These are phyloP conservation scores for Corticium candelabrum DNA, from an alignment of 37 sponge, comb jelly and placozoan genomes.

Conservation along the genomic window DNA sequence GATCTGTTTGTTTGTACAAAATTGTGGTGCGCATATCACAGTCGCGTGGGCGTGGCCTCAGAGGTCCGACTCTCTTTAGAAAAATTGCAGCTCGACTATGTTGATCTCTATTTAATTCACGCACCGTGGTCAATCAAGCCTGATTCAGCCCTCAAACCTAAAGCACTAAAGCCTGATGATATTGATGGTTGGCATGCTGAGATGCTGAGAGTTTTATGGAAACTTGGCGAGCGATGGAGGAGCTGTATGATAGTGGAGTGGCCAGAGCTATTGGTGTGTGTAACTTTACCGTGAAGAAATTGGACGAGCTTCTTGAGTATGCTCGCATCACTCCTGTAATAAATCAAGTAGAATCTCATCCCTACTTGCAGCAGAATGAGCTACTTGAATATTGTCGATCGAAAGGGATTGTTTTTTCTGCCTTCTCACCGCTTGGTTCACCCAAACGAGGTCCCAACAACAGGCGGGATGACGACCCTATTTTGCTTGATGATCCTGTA, in stretches of 20 bases:
- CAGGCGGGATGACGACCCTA: not conserved
- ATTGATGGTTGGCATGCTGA: not conserved
- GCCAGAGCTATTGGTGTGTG: not conserved
- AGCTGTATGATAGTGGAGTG: not conserved
- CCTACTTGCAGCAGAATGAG: conserved; percentile 2
- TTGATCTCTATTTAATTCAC: not conserved
- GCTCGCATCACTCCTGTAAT: not conserved
- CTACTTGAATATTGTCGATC: not conserved
- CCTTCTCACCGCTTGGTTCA: not conserved
- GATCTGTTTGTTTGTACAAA: not conserved
- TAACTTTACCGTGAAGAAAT: not conserved
- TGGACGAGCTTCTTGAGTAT: not conserved
- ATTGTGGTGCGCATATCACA: not conserved
- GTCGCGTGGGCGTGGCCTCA: not conserved
- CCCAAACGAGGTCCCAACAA: not conserved
- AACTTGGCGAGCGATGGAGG: not conserved
- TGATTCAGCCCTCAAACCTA: not conserved
- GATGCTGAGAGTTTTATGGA: not conserved
- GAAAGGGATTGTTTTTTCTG: not conserved
- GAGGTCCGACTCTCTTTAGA: not conserved
- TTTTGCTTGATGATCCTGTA: not conserved
- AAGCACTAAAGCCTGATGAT: not conserved
- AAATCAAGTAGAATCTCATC: not conserved
- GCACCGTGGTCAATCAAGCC: not conserved
- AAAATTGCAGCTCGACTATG: not conserved